Conservation (phyloP, 92 coral and sea anemone genomes). For the Phenganax stokvisi region DNA sequence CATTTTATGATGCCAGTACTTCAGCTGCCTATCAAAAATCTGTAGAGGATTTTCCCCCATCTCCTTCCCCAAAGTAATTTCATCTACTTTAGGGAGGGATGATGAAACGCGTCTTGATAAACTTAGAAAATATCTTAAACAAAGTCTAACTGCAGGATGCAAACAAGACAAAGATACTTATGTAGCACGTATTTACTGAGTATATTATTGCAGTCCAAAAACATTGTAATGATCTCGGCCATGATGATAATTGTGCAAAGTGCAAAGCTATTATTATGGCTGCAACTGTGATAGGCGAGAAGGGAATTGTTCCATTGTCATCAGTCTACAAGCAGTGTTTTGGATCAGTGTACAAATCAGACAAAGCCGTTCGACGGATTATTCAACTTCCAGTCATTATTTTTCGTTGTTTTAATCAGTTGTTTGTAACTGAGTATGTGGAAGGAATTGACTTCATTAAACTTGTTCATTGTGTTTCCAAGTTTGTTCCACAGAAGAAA, state of each 20-base stretch:
- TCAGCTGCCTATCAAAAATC: not conserved
- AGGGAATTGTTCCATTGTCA: constrained; percentile 38
- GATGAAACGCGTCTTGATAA: constrained; percentile 16
- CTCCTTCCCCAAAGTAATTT: not conserved
- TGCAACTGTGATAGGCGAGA: constrained; percentile 9
- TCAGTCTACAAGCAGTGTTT: constrained; percentile 37
- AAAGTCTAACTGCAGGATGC: constrained; percentile 31
- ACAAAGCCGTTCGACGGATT: constrained; percentile 39
- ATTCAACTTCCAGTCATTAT: constrained; percentile 43
- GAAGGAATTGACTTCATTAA: constrained; percentile 30
- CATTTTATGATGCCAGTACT: not conserved
- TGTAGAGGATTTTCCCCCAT: not conserved
- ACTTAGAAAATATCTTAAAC: constrained; percentile 31
- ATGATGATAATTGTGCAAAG: constrained; percentile 14
- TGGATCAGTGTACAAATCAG: constrained; percentile 30
- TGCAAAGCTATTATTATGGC: constrained; percentile 16
- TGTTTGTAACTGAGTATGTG: constrained; percentile 42
- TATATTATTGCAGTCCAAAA: constrained; percentile 34
- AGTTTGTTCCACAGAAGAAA: constrained; percentile 30
- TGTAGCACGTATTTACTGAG: constrained; percentile 24
- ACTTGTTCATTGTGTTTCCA: constrained; percentile 26
- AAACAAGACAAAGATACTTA: constrained; percentile 21
- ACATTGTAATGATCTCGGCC: constrained; percentile 21
- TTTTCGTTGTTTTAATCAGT: constrained; percentile 27
- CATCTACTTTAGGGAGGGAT: constrained; percentile 2